Evolutionary conservation across 2,888 invertebrate genomes (phyloP).

Genomic region (Rotaria magnacalcarata): DNA sequence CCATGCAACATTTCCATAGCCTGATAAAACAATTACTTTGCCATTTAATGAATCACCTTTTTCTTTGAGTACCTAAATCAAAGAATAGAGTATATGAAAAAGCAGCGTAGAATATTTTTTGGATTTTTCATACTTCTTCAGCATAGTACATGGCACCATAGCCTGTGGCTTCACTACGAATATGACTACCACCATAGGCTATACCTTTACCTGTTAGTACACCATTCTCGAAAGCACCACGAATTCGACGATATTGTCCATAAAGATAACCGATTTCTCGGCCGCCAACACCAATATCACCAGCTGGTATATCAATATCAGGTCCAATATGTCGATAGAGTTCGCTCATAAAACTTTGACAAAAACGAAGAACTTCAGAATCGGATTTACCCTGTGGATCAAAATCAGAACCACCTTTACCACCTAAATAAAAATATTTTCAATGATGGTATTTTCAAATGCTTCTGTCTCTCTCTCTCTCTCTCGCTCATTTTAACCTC

Average conservation of each 20-base stretch:
- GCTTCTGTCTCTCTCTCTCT: background rate
- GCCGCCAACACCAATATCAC: slow-evolving; percentile 11
- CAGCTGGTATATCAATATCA: slow-evolving; percentile 21
- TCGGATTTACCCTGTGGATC: slow-evolving; percentile 5
- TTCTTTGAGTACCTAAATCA: background rate
- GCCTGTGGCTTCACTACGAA: slow-evolving; percentile 31
- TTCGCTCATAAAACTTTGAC: slow-evolving; percentile 9
- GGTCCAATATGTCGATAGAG: slow-evolving; percentile 2
- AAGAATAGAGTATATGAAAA: background rate
- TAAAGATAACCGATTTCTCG: background rate
- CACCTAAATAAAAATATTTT: background rate
- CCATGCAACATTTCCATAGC: slow-evolving; percentile 14
- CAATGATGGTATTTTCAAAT: no score
- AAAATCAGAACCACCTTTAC: background rate
- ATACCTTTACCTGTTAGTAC: slow-evolving; percentile 13
- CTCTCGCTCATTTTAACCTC: background rate
- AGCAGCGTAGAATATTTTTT: background rate
- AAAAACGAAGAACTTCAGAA: background rate
- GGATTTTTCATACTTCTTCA: background rate
- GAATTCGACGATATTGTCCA: slow-evolving; percentile 19
- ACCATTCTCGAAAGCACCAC: slow-evolving; percentile 32
- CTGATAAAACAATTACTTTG: slow-evolving; percentile 6
- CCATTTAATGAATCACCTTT: background rate
- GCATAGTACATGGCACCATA: slow-evolving; percentile 31
- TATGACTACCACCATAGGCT: slow-evolving; percentile 5